Evolutionary conservation across 1,140 invertebrate species (phyloP).

Genomic region (Campoletis sonorensis): DNA sequence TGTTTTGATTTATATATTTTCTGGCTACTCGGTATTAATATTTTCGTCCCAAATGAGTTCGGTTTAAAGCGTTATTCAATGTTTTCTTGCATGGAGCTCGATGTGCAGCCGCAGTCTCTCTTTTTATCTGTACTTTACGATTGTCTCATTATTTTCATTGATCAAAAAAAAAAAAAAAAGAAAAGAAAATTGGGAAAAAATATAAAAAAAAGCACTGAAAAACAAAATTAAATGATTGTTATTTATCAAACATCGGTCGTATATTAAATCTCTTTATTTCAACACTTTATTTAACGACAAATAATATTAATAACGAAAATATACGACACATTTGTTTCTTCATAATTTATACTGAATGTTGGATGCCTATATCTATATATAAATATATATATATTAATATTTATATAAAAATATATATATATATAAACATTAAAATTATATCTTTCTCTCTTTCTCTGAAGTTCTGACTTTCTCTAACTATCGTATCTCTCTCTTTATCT

Average conservation of each 20-base stretch:
- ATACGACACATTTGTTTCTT: conserved; percentile 50
- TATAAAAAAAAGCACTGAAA: neutral
- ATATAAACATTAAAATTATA: neutral
- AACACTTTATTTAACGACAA: conserved; percentile 45
- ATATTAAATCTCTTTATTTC: conserved; percentile 40
- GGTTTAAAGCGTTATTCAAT: conserved; percentile 74
- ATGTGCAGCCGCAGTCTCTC: conserved; percentile 75
- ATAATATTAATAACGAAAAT: conserved; percentile 19
- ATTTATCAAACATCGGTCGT: neutral
- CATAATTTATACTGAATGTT: conserved; percentile 70
- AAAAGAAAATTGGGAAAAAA: conserved; percentile 16
- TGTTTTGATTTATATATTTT: conserved; percentile 45
- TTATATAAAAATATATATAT: neutral
- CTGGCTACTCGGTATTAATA: conserved; percentile 26
- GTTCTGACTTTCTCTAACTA: conserved; percentile 55
- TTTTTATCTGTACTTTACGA: conserved; percentile 70
- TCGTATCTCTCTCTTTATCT: no score
- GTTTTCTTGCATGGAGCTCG: conserved; percentile 76
- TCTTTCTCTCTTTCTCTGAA: conserved; percentile 51
- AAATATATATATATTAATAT: conserved; percentile 48
- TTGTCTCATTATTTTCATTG: conserved; percentile 46
- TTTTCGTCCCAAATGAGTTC: conserved; percentile 65
- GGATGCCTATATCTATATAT: conserved; percentile 62
- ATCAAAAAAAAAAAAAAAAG: conserved; percentile 17
- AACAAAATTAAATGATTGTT: no score